phyloP scores from a whole-genome alignment of 2,888 invertebrate genomes.

The Onchidella celtica region DNA sequence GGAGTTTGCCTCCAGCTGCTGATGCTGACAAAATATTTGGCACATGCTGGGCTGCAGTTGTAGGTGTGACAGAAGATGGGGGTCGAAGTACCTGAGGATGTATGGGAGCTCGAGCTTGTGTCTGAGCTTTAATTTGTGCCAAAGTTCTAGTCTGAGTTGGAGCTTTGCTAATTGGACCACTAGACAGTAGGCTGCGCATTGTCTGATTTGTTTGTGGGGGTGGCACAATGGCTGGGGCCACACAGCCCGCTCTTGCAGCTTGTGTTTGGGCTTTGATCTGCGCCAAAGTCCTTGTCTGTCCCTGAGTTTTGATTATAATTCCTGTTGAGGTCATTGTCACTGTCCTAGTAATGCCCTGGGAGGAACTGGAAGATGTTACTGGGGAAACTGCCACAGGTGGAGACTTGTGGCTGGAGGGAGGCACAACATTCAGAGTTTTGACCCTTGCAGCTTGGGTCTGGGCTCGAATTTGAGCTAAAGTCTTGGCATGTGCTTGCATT shows the following conservation, averaged over 20 bases:
- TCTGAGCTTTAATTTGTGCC: slow-evolving; percentile 78
- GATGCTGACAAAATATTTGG: slow-evolving; percentile 46
- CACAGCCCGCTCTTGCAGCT: slow-evolving; percentile 57
- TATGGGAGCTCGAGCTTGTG: slow-evolving; percentile 59
- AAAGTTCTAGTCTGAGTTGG: slow-evolving; percentile 71
- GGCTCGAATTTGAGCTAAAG: slow-evolving; percentile 70
- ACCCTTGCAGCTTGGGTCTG: slow-evolving; percentile 59
- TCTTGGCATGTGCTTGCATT: slow-evolving; percentile 63
- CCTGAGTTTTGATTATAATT: slow-evolving; percentile 54
- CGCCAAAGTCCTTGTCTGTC: slow-evolving; percentile 68
- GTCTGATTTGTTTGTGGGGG: slow-evolving; percentile 51
- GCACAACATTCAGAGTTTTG: slow-evolving; percentile 48
- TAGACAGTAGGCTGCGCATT: slow-evolving; percentile 53
- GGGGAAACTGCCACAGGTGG: slow-evolving; percentile 13
- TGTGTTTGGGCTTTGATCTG: slow-evolving; percentile 73
- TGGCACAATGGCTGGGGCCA: slow-evolving; percentile 51
- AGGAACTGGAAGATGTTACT: neutral
- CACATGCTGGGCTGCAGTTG: slow-evolving; percentile 17
- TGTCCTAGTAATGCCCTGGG: slow-evolving; percentile 46
- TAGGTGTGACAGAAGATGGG: neutral
- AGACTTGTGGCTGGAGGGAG: slow-evolving; percentile 41
- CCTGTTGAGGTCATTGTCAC: slow-evolving; percentile 49
- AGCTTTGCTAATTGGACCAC: slow-evolving; percentile 10
- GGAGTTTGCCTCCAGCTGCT: neutral
- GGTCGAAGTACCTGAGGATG: slow-evolving; percentile 34